Conservation (phyloP, 2,888 invertebrate genomes). For the Troglohyphantes excavatus region DNA sequence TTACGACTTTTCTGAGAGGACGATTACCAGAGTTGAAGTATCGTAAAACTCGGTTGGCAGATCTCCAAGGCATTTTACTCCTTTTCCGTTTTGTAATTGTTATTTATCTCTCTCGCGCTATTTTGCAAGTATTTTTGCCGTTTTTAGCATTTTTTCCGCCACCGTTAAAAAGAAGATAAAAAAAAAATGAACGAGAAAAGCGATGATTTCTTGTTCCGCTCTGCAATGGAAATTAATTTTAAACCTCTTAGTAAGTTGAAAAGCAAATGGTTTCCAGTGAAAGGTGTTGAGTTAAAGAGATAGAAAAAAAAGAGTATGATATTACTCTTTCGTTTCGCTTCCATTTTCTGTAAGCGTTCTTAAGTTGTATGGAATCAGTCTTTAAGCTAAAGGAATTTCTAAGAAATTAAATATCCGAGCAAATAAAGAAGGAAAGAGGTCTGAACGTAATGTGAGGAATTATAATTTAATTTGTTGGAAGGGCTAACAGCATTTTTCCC, state of each 20-base stretch:
- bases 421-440: not conserved
- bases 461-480: slow-evolving; percentile 28
- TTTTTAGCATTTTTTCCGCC: slow-evolving; percentile 9
- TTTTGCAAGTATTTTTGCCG: not conserved
- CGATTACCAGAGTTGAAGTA: slow-evolving; percentile 18
- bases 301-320: slow-evolving; percentile 10
- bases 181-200: slow-evolving; percentile 7
- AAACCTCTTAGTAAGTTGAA: slow-evolving; percentile 50
- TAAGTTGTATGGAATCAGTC: slow-evolving; percentile 19
- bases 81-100: slow-evolving; percentile 40
- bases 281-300: slow-evolving; percentile 42
- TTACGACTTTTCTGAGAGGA: slow-evolving; percentile 23
- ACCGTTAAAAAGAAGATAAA: slow-evolving; percentile 5
- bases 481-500: not conserved
- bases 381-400: slow-evolving; percentile 10
- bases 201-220: slow-evolving; percentile 1
- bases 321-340: slow-evolving; percentile 15
- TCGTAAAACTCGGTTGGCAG: slow-evolving; percentile 39
- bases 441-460: not conserved
- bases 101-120: slow-evolving; percentile 37
- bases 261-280: slow-evolving; percentile 42
- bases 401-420: slow-evolving; percentile 38
- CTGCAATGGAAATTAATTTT: slow-evolving; percentile 58
- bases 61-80: slow-evolving; percentile 33
- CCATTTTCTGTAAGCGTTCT: not conserved